Evolutionary conservation across 2,113 vertebrate genomes (phyloP).

Genomic region (Pollimyrus isidori): DNA sequence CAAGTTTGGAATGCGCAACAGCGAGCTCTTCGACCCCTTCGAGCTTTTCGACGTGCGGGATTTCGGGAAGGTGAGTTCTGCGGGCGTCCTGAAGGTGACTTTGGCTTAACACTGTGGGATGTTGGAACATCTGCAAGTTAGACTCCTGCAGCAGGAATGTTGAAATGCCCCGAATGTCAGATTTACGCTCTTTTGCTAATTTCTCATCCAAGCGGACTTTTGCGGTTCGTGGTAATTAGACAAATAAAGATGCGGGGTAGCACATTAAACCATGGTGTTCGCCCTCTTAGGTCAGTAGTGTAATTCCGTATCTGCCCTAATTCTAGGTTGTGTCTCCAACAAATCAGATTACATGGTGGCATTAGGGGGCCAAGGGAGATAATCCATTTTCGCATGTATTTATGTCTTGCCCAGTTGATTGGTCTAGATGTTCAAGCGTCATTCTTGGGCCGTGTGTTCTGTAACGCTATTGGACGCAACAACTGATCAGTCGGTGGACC

Average conservation of each 20-base stretch:
- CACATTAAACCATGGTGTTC: slow-evolving; percentile 19
- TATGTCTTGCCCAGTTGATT: not conserved
- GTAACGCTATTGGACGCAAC: not conserved
- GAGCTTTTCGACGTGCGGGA: slow-evolving; percentile 97
- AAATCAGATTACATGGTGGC: slow-evolving; percentile 1
- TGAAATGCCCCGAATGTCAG: slow-evolving; percentile 1
- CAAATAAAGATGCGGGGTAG: not conserved
- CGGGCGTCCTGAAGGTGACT: not conserved
- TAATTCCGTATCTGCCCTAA: slow-evolving; percentile 26
- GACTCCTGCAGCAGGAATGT: not conserved
- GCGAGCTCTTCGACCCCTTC: slow-evolving; percentile 93
- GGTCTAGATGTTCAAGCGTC: not conserved
- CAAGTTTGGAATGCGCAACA: slow-evolving; percentile 85
- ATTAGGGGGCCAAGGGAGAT: not conserved
- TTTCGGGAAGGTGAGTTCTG: slow-evolving; percentile 84
- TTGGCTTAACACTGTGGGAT: not conserved
- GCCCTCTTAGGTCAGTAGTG: slow-evolving; percentile 41
- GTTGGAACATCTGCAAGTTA: not conserved
- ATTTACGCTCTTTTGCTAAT: not conserved
- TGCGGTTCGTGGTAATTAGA: not conserved
- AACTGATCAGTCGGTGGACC: not conserved
- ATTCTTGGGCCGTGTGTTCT: not conserved
- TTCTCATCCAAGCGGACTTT: not conserved
- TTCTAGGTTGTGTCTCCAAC: slow-evolving; percentile 16
- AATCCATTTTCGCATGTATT: not conserved